Evolutionary conservation across 2,797 vertebrate genomes (phyloP), one percentile per base, ranked within the genome.

Genomic region (Yasuhikotakia modesta): DNA sequence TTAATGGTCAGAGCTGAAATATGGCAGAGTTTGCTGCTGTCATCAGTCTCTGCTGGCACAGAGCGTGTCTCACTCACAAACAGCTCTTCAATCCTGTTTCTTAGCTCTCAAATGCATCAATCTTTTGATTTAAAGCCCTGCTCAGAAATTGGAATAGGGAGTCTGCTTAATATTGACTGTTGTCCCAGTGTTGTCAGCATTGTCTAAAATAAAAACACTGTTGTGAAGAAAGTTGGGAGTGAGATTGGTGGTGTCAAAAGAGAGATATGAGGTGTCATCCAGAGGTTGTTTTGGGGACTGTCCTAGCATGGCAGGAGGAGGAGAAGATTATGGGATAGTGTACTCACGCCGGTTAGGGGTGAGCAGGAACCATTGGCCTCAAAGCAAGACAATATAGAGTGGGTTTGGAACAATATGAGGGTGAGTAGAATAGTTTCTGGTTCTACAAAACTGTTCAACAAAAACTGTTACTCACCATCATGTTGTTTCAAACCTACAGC

Each of bases 111-210:
- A 53, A 57, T 13, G 46, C 55, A 77, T 81, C 61, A 43, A 53
- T 81, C 70, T 77, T 45, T 45, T 67, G 80, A 80, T 83, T 72
- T 85, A 83, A 72, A 65, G 71, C 57, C 61, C 27, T 2, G 11
- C 50, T 65, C 53, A 35, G 60, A 61, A 32, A 78, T 79, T 39
- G 50, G 46, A 68, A 60, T 46, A 53, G 66, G 66, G 48, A 71
- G 50, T 65, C 50, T 67, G 58, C 32, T 8, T 53, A 7, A 64
- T 70, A 79, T 76, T 73, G 67, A 78, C 61, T 78, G 70, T 64
- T 64, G 68, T 68, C 3, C 21, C 7, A 14, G 27, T 24, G 30
- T 11, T 48, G 58, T 46, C 63, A 74, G 65, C 72, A 64, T 30
- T 78, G 50, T 71, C 58, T 53, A 71, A 48, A 70, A 45, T 53